Base-by-base conservation (phyloP, 2,113 vertebrate species). In the Prionailurus viverrinus region DNA sequence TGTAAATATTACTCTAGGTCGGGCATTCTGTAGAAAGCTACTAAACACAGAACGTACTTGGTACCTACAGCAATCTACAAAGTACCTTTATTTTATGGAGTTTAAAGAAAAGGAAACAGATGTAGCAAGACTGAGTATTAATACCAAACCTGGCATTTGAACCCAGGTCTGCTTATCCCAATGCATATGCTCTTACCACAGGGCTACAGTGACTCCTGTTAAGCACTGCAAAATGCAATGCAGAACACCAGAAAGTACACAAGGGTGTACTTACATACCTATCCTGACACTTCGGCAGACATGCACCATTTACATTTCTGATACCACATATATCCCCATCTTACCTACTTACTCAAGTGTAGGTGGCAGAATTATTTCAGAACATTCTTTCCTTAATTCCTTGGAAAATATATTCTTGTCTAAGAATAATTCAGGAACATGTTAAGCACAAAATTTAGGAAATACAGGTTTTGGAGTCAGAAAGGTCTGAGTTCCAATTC, bases 361-460 rank as follows among this genome's bases (percentile, higher is more conserved):
- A 81, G 25, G 18, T 27, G 55, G 41, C 25, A 94, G 39, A 65
- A 81, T 65, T 9, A 63, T 82, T 61, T 96, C n/a, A 92, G 27
- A 85, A 65, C 45, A 91, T 53, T 89, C 13, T 69, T 95, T 33
- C 21, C n/a, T 78, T 92, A 10, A 33, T 61, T 91, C 27, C 36
- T 39, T 80, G 15, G 61, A 66, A 89, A 96, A 84, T 31, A 82
- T 0, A 61, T 5, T n/a, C 18, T 12, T 80, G 25, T 83, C 31
- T 82, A 96, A 76, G 41, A 96, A 92, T 18, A 90, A 90, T 53
- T 65, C 92, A 93, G 33, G 25, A 55, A 58, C 4, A 91, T 39
- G 76, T 83, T 71, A 76, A 91, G 33, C 23, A 89, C 2, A 79
- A 10, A n/a, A 86, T 19, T 94, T 76, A 89, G 76, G 61, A 93